A percentile compares a stretch with the other conserved stretches of the same genome.
Evolutionary conservation across 2,888 invertebrate species (phyloP).

Genomic region (Melinaea marsaeus): DNA sequence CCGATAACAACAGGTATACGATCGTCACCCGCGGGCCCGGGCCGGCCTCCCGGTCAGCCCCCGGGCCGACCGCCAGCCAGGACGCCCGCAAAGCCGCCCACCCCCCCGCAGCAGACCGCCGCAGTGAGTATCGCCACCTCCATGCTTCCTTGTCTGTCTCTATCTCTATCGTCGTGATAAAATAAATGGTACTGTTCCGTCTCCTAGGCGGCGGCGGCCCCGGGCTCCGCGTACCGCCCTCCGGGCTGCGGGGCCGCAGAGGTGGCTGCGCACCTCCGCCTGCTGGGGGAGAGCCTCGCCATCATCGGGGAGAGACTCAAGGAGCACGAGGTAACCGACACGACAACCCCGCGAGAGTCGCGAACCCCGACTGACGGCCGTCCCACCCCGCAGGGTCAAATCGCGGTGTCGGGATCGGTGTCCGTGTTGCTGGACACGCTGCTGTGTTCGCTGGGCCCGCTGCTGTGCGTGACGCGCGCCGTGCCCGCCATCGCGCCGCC

Average conservation of each 20-base stretch:
- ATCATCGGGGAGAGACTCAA: slow-evolving; percentile 95
- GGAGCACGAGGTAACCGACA: slow-evolving; percentile 86
- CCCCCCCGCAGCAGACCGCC: slow-evolving; percentile 46
- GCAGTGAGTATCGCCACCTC: slow-evolving; percentile 40
- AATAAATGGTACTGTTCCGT: background rate
- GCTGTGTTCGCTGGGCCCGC: slow-evolving; percentile 86
- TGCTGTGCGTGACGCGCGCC: slow-evolving; percentile 85
- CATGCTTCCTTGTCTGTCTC: too few relatives aligned
- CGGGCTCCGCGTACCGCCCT: slow-evolving; percentile 70
- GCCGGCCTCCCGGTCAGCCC: slow-evolving; percentile 44
- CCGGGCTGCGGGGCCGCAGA: slow-evolving; percentile 90
- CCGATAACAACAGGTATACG: slow-evolving; percentile 35
- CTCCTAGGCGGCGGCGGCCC: slow-evolving; percentile 14
- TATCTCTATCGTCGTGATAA: too few relatives aligned
- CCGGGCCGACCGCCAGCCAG: slow-evolving; percentile 47
- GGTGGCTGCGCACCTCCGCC: slow-evolving; percentile 93
- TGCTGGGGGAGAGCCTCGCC: slow-evolving; percentile 94
- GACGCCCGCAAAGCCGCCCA: slow-evolving; percentile 37
- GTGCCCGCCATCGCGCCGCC: slow-evolving; percentile 85
- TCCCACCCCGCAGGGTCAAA: slow-evolving; percentile 83
- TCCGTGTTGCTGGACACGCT: slow-evolving; percentile 95
- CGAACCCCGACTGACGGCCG: background rate
- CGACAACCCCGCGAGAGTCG: background rate
- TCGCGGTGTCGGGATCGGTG: slow-evolving; percentile 95
- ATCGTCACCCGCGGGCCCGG: slow-evolving; percentile 46